Percentiles rank a stretch among this genome's conserved stretches.
phyloP scores from a whole-genome alignment of 2,113 vertebrate species.

The Ginglymostoma cirratum region DNA sequence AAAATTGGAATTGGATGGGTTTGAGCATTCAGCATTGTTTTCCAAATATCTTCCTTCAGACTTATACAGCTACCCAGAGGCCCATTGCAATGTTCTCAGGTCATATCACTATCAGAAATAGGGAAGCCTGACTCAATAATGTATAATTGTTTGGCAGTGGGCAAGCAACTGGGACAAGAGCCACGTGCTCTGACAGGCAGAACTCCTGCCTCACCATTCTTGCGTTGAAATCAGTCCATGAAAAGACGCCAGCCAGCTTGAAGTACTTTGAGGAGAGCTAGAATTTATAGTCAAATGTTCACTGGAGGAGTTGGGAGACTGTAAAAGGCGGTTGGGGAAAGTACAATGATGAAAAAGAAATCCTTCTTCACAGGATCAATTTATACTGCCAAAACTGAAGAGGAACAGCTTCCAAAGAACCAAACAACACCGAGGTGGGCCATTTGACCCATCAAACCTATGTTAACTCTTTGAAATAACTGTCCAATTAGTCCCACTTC shows the following conservation, averaged over 20 bases:
- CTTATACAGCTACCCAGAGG: neutral
- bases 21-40: neutral
- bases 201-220: neutral
- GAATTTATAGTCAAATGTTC: neutral
- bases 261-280: neutral
- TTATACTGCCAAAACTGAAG: neutral
- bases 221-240: neutral
- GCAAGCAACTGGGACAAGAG: neutral
- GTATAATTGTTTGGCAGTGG: neutral
- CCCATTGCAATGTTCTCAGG: neutral
- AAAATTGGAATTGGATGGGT: neutral
- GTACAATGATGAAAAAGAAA: neutral
- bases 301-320: neutral
- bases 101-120: neutral
- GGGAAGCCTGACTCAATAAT: neutral
- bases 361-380: neutral
- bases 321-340: neutral
- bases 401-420: neutral
- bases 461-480: neutral
- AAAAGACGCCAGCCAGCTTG: neutral
- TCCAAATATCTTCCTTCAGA: neutral
- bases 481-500: neutral
- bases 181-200: neutral
- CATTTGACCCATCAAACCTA: neutral
- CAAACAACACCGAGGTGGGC: neutral